Base-by-base conservation (phyloP, 1,140 invertebrate species). In the Augochlora pura region DNA sequence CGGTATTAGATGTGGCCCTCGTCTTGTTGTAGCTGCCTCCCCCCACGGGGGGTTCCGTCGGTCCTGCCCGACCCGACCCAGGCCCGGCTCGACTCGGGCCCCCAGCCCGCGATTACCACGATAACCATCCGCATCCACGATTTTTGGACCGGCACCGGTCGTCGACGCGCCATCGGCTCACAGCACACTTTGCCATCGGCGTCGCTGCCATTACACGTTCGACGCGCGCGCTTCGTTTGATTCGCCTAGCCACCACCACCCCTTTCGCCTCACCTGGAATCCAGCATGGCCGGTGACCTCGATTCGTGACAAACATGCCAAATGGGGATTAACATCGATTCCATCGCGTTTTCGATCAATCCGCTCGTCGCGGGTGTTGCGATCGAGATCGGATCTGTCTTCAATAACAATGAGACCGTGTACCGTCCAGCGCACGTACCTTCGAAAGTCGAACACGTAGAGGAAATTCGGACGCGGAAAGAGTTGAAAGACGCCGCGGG, bases 121-220 rank as follows among this genome's bases (percentile, higher is more conserved):
- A 84, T 84, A 84, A 83, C 70, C 62, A 84, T 80, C 81, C 64
- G 68, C 62, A 84, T 80, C 81, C 64, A 72, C 65, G 62, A 71
- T 80, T 75, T 75, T 79, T 60, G 77, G 62, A 75, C 7, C 18
- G 42, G 38, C 46, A 65, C 42, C 69, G 46, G 46, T 46, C 46
- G 46, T 54, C 65, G 75, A 46, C 42, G 10, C 42, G 32, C 42
- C 42, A 7, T 12, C 12, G 9, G 42, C 42, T 46, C 42, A 7
- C n/a, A n/a, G n/a, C n/a, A 39, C 62, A 64, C 65, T 77, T 63
- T 68, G 78, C 62, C 78, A 67, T 63, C 65, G 72, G 69, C 77
- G 23, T 72, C 46, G 59, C 59, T 60, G 32, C 65, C 63, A 72
- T 83, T 70, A 83, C n/a, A n/a, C 78, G 52, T 73, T 79, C 63